Conservation (phyloP, 2,888 invertebrate genomes). For the Tenthredo mesomela region DNA sequence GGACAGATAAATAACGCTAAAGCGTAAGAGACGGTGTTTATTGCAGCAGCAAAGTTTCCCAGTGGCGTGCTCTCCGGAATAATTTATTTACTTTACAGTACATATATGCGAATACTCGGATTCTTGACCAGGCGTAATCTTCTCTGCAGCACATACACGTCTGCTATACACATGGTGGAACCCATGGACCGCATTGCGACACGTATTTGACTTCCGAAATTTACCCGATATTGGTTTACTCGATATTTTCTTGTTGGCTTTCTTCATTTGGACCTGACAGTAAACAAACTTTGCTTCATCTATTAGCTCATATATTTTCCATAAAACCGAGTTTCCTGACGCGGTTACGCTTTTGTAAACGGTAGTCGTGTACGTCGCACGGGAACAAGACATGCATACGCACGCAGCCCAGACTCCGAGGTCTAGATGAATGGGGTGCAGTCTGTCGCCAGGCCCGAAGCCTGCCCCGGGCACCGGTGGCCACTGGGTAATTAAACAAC, state of each 20-base stretch:
- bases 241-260: not conserved
- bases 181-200: not conserved
- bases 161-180: not conserved
- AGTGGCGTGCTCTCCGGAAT: constrained; percentile 45
- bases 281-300: not conserved
- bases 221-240: not conserved
- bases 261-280: not conserved
- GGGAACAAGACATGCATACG: constrained; percentile 66
- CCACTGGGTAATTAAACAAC: constrained; percentile 76
- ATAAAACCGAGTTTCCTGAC: not conserved
- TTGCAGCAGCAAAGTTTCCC: constrained; percentile 43
- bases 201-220: not conserved
- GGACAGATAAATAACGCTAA: constrained; percentile 52
- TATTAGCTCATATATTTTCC: not conserved
- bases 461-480: constrained; percentile 59
- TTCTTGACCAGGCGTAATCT: not conserved
- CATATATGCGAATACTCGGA: not conserved
- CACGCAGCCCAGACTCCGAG: constrained; percentile 59
- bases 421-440: constrained; percentile 66
- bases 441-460: constrained; percentile 64
- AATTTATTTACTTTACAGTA: constrained; percentile 12
- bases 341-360: constrained; percentile 53
- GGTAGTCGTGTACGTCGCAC: constrained; percentile 59
- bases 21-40: constrained; percentile 52
- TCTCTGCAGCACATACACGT: not conserved